phyloP scores from a whole-genome alignment of 2,888 invertebrate species.

The Nebria salina region DNA sequence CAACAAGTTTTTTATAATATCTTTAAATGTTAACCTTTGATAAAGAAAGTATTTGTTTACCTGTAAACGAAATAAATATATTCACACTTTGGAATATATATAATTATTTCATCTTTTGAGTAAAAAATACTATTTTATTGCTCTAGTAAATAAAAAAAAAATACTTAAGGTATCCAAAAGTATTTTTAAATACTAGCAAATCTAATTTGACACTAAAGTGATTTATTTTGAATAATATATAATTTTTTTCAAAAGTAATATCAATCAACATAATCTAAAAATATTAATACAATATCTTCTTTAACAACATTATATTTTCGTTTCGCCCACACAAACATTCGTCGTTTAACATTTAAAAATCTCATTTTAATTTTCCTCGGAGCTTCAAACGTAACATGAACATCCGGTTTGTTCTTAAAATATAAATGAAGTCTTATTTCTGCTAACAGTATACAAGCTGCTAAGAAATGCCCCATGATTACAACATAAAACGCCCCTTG shows the following conservation, averaged over 20 bases:
- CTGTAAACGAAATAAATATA: too few species aligned
- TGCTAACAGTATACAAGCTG: constrained; percentile 53
- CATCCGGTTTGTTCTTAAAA: constrained; percentile 28
- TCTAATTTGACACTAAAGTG: too few species aligned
- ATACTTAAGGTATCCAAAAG: too few species aligned
- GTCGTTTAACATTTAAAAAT: constrained; percentile 25
- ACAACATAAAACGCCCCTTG: constrained; percentile 79
- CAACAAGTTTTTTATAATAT: neutral
- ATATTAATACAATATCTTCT: constrained; percentile 27
- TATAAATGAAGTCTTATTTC: constrained; percentile 23
- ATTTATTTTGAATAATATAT: too few species aligned
- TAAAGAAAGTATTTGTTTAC: neutral
- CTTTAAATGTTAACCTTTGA: neutral
- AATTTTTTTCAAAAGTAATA: neutral
- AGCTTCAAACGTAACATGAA: constrained; percentile 16
- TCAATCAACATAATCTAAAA: constrained; percentile 41
- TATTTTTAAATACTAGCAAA: too few species aligned
- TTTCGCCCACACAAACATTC: constrained; percentile 25
- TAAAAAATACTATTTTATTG: too few species aligned
- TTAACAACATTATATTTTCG: constrained; percentile 36
- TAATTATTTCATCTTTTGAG: too few species aligned
- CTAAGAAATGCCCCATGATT: constrained; percentile 70
- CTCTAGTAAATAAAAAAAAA: too few species aligned
- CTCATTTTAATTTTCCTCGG: constrained; percentile 27
- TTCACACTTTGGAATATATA: too few species aligned